phyloP scores from a whole-genome alignment of 1,140 invertebrate genomes.

The Bursaphelenchus mucronatus region DNA sequence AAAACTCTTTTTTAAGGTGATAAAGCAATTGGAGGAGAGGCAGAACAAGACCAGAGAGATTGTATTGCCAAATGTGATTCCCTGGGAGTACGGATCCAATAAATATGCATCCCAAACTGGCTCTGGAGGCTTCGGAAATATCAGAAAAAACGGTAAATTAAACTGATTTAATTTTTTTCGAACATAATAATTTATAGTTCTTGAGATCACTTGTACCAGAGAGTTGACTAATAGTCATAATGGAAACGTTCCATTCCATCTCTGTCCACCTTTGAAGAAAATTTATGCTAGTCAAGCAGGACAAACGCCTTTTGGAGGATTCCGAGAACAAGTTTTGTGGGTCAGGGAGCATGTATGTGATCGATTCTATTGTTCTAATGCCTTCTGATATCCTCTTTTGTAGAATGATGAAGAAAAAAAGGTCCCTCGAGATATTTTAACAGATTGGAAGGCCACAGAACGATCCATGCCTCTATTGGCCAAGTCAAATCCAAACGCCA shows the following conservation, averaged over 20 bases:
- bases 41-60: neutral
- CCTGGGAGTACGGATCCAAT: slow-evolving; percentile 38
- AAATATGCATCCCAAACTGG: slow-evolving; percentile 40
- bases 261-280: slow-evolving; percentile 31
- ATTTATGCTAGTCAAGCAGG: slow-evolving; percentile 34
- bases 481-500: slow-evolving; percentile 36
- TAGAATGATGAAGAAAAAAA: slow-evolving; percentile 38
- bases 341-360: slow-evolving; percentile 31
- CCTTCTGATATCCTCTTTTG: slow-evolving; percentile 13
- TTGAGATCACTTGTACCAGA: slow-evolving; percentile 28
- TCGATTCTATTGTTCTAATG: slow-evolving; percentile 22
- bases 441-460: slow-evolving; percentile 40
- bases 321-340: slow-evolving; percentile 33
- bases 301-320: slow-evolving; percentile 34
- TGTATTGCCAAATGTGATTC: slow-evolving; percentile 26
- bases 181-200: slow-evolving; percentile 19
- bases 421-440: slow-evolving; percentile 28
- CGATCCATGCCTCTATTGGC: slow-evolving; percentile 30
- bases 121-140: slow-evolving; percentile 28
- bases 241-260: slow-evolving; percentile 31
- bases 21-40: neutral
- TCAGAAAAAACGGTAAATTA: slow-evolving; percentile 26
- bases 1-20: no score
- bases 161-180: slow-evolving; percentile 8
- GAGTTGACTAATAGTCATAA: slow-evolving; percentile 24